Conservation (phyloP, 2,113 vertebrate species). For the Daphoenositta chrysoptera region DNA sequence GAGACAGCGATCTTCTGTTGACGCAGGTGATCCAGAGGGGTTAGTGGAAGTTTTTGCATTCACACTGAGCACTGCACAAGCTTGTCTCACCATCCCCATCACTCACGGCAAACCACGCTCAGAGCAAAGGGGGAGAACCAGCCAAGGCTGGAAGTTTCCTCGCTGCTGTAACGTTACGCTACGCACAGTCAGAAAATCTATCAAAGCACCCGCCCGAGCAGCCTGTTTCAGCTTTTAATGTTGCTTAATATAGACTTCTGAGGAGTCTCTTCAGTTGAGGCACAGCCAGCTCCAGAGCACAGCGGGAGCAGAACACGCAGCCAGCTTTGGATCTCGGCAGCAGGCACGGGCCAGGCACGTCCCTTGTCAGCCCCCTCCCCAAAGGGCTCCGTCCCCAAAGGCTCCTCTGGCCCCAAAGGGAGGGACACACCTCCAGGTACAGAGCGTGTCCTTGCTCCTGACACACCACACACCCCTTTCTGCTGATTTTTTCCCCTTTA, state of each 20-base stretch:
- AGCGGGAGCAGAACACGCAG: background rate
- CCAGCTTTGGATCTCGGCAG: background rate
- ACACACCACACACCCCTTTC: background rate
- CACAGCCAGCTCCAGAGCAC: background rate
- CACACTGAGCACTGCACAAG: background rate
- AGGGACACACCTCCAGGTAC: too few relatives aligned
- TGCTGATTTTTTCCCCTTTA: background rate
- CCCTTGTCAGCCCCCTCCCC: background rate
- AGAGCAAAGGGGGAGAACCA: background rate
- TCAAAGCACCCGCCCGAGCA: background rate
- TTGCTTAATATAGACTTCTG: conserved; percentile 11
- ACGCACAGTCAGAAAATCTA: background rate
- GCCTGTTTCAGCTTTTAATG: background rate
- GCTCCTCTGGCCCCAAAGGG: background rate
- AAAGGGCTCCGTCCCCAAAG: background rate
- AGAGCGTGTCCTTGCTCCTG: accelerated
- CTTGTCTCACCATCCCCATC: background rate
- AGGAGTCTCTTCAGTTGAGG: background rate
- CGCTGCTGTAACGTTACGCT: background rate
- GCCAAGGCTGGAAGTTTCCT: background rate
- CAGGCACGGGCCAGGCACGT: background rate
- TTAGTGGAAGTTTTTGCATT: background rate
- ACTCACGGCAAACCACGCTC: accelerated
- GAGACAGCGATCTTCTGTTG: background rate
- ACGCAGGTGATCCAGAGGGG: background rate